Evolutionary conservation across 2,797 vertebrate genomes (phyloP), one percentile per base, ranked within the genome.

Genomic region (Prunella strophiata): DNA sequence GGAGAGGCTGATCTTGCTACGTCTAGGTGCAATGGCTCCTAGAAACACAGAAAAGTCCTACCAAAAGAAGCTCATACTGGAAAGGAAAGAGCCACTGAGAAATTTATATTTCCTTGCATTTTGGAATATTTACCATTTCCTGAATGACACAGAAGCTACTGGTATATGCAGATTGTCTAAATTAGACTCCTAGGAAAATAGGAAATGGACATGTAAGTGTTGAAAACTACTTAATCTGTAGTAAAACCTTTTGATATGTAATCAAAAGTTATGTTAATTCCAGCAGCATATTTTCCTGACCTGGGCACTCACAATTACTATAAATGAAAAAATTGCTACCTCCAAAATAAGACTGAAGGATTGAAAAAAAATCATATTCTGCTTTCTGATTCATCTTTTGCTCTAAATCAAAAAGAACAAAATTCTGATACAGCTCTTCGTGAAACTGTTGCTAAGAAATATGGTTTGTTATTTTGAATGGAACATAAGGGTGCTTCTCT

Each of bases 361-460:
- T 5, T 62, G 8, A 58, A 68, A 85, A 66, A 57, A 65, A 70
- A 63, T 40, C 1, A 11, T 36, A 25, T 13, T 32, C 72, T 63
- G 27, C 9, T 59, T 72, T 81, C 70, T 59, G 25, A 47, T 40
- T 80, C 7, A 11, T 84, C 27, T 17, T n/a, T 70, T 85, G 23
- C 50, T 67, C 47, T 45, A 78, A 88, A 85, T 80, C 42, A n/a
- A 79, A 91, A 61, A 48, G 16, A 91, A 61, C 45, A 15, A 75
- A 48, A 62, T 66, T 85, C 29, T 70, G 43, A 76, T 66, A 62
- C 2, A 38, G 23, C 13, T 87, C 5, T 87, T 42, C 65, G 38
- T 57, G 10, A 51, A 89, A 58, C 36, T 54, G 50, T 82, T 95
- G 84, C 75, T 96, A 85, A 83, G 92, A 91, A 95, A 89, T 89